A percentile compares a stretch with the other conserved stretches of the same genome.
These are phyloP conservation scores for Dendrolimus kikuchii DNA, from an alignment of 1,140 invertebrate genomes.

Conservation along the genomic window DNA sequence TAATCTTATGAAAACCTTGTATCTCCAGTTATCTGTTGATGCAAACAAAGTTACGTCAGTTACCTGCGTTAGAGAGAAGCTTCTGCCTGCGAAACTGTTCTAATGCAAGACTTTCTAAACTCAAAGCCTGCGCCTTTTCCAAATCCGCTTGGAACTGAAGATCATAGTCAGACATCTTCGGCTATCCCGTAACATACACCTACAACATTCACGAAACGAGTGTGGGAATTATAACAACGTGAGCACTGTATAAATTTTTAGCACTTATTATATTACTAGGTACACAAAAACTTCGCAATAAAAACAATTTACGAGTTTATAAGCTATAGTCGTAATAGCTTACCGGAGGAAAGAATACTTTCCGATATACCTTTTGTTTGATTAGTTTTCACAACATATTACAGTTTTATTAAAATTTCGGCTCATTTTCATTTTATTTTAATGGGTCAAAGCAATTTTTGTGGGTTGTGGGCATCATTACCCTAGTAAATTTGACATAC, in stretches of 20 bases:
- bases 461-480: slow-evolving; percentile 16
- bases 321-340: slow-evolving; percentile 19
- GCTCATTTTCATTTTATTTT: slow-evolving; percentile 26
- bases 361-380: slow-evolving; percentile 28
- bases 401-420: slow-evolving; percentile 22
- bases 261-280: slow-evolving; percentile 19
- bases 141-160: slow-evolving; percentile 88
- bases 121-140: slow-evolving; percentile 87
- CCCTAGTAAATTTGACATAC: slow-evolving; percentile 4
- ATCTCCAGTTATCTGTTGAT: slow-evolving; percentile 32
- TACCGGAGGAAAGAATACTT: slow-evolving; percentile 37
- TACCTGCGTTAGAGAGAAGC: slow-evolving; percentile 54
- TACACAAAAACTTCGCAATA: background rate
- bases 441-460: slow-evolving; percentile 21
- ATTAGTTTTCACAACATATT: slow-evolving; percentile 46
- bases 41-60: slow-evolving; percentile 58
- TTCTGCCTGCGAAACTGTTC: slow-evolving; percentile 84
- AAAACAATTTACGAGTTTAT: slow-evolving; percentile 14
- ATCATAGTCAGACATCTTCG: slow-evolving; percentile 79
- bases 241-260: slow-evolving; percentile 33
- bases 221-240: slow-evolving; percentile 45
- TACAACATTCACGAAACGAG: slow-evolving; percentile 39
- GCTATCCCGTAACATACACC: slow-evolving; percentile 30
- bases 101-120: slow-evolving; percentile 86
- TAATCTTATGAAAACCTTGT: slow-evolving; percentile 15